Evolutionary conservation across 2,888 invertebrate species (phyloP), one percentile per base, ranked within the genome.

Genomic region (Drosophila stalkeri): DNA sequence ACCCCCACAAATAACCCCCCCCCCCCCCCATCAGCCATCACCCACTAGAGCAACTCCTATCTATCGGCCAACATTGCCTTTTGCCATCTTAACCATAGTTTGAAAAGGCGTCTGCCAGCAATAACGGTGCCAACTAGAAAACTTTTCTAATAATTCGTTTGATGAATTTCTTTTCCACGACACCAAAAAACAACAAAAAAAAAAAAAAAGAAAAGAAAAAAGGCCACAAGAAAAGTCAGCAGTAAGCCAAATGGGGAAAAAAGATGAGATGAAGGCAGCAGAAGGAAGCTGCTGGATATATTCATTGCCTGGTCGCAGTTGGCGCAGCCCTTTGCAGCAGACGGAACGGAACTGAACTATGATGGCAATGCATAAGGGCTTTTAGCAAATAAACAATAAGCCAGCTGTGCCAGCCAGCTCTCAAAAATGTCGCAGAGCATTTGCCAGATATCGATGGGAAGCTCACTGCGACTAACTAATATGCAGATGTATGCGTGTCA

Each of bases 111-210:
- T 64, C 72, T 63, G 64, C 47, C 51, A 54, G 63, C 76, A 68
- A 63, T 79, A 75, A 68, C 60, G 72, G 78, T 79, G 69, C 41
- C 77, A 82, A 86, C 87, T 82, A 79, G 75, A 77, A 88, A 88
- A 86, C 82, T 86, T 86, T 88, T 83, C 80, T 78, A 87, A 85
- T 85, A 86, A 86, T 82, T 79, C 72, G 62, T 75, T 75, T 79
- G 82, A 85, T 82, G 82, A 77, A 81, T 83, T 81, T 72, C 77
- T 44, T 75, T 64, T 51, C 41, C 67, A 56, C 47, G 41, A 37
- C 27, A 41, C 23, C 27, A 23, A 31, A 16, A n/a, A 20, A 41
- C 23, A 35, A 20, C 12, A 12, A n/a, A 37, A 11, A 35, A 9
- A 23, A 33, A 5, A 31, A 43, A 27, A 43, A 20, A 20, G 18